A percentile compares a stretch with the other conserved stretches of the same genome.
These are phyloP conservation scores for Kryptolebias ocellatus DNA, from an alignment of 2,797 vertebrate genomes.

Conservation along the genomic window DNA sequence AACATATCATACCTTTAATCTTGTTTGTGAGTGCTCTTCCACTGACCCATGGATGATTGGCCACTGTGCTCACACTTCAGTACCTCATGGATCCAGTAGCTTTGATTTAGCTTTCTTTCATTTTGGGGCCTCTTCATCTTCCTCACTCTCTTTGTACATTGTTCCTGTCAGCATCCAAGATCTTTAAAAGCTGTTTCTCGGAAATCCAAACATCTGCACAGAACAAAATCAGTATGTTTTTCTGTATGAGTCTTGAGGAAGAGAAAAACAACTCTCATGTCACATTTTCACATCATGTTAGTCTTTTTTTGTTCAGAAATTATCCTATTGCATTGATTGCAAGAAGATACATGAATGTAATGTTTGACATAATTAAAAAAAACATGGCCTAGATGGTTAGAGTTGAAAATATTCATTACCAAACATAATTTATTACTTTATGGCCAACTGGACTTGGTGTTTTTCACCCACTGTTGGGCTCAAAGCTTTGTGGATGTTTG, in stretches of 20 bases:
- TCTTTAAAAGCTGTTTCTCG: background rate
- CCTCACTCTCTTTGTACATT: background rate
- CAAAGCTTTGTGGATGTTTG: background rate
- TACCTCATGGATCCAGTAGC: background rate
- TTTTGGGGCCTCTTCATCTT: constrained; percentile 8
- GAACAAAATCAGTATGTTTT: background rate
- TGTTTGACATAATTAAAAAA: too few relatives aligned
- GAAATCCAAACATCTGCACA: background rate
- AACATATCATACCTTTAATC: constrained; percentile 46
- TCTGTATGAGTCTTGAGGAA: background rate
- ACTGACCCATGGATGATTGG: constrained; percentile 56
- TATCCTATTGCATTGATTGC: background rate
- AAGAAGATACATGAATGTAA: background rate
- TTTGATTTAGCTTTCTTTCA: constrained; percentile 32
- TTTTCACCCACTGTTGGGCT: background rate
- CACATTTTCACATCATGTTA: background rate
- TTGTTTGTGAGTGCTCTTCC: constrained; percentile 11
- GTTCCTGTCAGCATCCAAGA: constrained; percentile 2
- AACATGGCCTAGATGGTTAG: background rate
- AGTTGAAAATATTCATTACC: background rate
- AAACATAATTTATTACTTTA: background rate
- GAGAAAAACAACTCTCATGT: background rate
- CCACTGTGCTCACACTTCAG: constrained; percentile 27
- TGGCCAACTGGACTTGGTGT: background rate
- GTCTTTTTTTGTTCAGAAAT: background rate